phyloP scores from a whole-genome alignment of 2,113 vertebrate genomes.

The Atractosteus spatula region DNA sequence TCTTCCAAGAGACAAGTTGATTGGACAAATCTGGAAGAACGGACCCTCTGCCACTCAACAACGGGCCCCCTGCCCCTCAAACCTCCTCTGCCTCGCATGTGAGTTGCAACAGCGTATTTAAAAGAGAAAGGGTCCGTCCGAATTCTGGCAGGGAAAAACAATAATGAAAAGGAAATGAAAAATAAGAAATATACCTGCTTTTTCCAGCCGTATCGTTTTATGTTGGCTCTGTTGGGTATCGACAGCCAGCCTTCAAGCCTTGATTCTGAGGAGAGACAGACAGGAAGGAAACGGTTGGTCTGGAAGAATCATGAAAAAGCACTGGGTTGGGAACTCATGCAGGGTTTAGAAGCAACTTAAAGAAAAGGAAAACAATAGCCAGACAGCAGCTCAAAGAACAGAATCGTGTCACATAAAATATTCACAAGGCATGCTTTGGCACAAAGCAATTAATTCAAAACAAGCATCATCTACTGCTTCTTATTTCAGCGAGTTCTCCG shows the following conservation, averaged over 20 bases:
- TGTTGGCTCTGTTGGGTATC: slow-evolving; percentile 92
- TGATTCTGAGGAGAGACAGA: slow-evolving; percentile 72
- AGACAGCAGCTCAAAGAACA: slow-evolving; percentile 10
- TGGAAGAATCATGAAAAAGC: slow-evolving; percentile 9
- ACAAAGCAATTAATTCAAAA: slow-evolving; percentile 14
- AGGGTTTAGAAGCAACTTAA: slow-evolving; percentile 24
- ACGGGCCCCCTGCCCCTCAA: too few relatives aligned
- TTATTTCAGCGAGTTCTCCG: too few relatives aligned
- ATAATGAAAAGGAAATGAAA: too few relatives aligned
- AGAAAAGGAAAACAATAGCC: slow-evolving; percentile 19
- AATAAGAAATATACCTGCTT: slow-evolving; percentile 78
- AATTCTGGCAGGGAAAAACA: too few relatives aligned
- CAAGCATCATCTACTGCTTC: too few relatives aligned
- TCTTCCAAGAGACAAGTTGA: too few relatives aligned
- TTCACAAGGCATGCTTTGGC: slow-evolving; percentile 41
- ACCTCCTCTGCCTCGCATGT: too few relatives aligned
- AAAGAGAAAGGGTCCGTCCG: too few relatives aligned
- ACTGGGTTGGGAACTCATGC: slow-evolving; percentile 44
- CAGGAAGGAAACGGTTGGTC: background rate
- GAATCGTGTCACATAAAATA: too few relatives aligned
- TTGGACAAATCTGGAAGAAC: too few relatives aligned
- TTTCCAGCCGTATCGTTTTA: slow-evolving; percentile 96
- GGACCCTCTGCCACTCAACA: too few relatives aligned
- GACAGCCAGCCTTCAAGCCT: slow-evolving; percentile 98
- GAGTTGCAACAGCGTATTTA: too few relatives aligned